phyloP scores from a whole-genome alignment of 2,797 vertebrate genomes.

The Rachycentron canadum region DNA sequence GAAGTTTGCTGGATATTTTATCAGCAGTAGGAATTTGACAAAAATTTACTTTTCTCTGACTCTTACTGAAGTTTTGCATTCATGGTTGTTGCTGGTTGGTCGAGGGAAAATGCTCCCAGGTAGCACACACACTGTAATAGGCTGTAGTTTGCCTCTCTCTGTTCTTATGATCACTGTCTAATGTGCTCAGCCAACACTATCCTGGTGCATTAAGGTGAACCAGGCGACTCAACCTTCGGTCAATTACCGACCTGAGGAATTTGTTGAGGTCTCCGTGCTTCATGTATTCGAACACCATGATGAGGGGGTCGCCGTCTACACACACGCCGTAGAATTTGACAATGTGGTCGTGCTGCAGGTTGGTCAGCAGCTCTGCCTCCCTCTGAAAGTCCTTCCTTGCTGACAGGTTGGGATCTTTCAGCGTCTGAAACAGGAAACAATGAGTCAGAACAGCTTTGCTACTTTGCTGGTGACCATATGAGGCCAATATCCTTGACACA shows the following conservation, averaged over 20 bases:
- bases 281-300: constrained; percentile 99
- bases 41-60: constrained; percentile 18
- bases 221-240: background rate
- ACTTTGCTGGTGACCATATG: background rate
- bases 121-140: background rate
- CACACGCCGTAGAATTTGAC: constrained; percentile 98
- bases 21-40: constrained; percentile 7
- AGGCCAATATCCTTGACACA: background rate
- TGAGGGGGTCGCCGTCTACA: constrained; percentile 96
- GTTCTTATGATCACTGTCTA: constrained; percentile 1
- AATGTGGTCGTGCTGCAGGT: constrained; percentile 97
- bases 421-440: constrained; percentile 83
- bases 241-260: constrained; percentile 91
- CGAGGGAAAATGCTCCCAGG: background rate
- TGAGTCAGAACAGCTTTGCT: background rate
- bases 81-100: background rate
- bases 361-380: constrained; percentile 97
- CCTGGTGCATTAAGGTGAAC: constrained; percentile 16
- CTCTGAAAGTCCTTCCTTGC: constrained; percentile 98
- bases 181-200: constrained; percentile 9
- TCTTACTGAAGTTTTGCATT: constrained; percentile 26
- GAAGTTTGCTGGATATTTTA: constrained; percentile 29
- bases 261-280: constrained; percentile 99
- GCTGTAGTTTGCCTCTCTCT: background rate
- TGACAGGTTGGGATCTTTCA: constrained; percentile 95